A percentile compares a stretch with the other conserved stretches of the same genome.
phyloP scores from a whole-genome alignment of 2,113 vertebrate species.

The Myotis yumanensis region DNA sequence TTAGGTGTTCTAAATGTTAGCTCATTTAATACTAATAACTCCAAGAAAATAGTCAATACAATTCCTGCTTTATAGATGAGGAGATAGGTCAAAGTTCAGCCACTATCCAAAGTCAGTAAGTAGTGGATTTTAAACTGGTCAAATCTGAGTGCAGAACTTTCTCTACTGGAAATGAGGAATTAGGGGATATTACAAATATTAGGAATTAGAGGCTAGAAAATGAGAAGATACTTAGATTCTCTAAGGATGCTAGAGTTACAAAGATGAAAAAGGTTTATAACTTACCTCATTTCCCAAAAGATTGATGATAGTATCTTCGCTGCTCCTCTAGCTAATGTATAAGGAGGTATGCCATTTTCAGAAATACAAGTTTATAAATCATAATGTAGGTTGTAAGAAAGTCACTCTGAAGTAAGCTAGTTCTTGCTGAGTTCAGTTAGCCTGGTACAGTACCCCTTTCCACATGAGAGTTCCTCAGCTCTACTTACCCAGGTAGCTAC shows the following conservation, averaged over 20 bases:
- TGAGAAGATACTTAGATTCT: background rate
- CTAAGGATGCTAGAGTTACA: background rate
- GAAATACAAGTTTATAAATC: constrained; percentile 23
- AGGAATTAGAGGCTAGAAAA: background rate
- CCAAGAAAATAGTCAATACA: background rate
- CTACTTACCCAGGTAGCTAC: background rate
- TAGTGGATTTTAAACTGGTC: background rate
- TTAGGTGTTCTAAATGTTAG: background rate
- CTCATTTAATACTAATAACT: background rate
- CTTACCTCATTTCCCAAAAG: background rate
- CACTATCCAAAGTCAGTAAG: background rate
- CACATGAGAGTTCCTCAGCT: background rate
- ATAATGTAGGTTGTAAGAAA: background rate
- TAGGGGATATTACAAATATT: background rate
- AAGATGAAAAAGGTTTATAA: background rate
- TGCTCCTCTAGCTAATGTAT: background rate
- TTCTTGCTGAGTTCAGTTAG: background rate
- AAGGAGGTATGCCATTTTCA: background rate
- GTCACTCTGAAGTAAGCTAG: background rate
- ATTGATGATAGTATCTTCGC: background rate
- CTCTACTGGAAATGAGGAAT: constrained; percentile 23
- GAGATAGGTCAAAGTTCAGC: background rate
- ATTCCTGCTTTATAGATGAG: background rate
- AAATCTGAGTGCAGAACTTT: background rate
- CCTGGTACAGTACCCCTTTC: background rate